Evolutionary conservation across 1,140 invertebrate genomes (phyloP).

Genomic region (Cheumatopsyche charites): DNA sequence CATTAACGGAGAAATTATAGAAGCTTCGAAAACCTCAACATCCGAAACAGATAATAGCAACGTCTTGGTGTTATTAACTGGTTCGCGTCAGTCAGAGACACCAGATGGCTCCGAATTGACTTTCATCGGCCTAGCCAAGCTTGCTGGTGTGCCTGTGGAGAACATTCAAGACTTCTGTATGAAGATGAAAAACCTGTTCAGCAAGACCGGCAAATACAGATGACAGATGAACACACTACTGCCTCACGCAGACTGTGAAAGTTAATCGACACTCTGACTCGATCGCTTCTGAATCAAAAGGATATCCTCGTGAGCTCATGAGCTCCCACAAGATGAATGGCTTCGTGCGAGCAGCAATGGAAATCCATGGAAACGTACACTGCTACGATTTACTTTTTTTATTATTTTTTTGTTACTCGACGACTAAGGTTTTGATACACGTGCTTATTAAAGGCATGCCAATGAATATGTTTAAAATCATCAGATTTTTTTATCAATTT

Average conservation of each 20-base stretch:
- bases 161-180: constrained; percentile 57
- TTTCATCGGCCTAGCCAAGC: constrained; percentile 53
- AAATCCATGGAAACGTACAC: constrained; percentile 4
- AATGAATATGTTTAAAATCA: too few species aligned
- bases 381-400: too few species aligned
- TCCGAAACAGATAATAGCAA: constrained; percentile 39
- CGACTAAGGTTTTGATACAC: too few species aligned
- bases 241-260: constrained; percentile 26
- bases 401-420: too few species aligned
- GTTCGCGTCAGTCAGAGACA: constrained; percentile 50
- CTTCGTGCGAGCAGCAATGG: not conserved
- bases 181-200: constrained; percentile 54
- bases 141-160: constrained; percentile 57
- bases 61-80: constrained; percentile 55
- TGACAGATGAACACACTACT: constrained; percentile 50
- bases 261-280: constrained; percentile 12
- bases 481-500: too few species aligned
- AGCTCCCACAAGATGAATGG: too few species aligned
- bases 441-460: too few species aligned
- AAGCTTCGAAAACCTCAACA: constrained; percentile 51
- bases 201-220: constrained; percentile 59
- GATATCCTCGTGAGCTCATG: constrained; percentile 13
- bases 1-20: constrained; percentile 48
- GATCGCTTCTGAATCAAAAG: constrained; percentile 19
- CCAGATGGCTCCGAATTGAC: constrained; percentile 59